Percentiles rank a stretch among this genome's conserved stretches.
Conservation (phyloP, 2,888 invertebrate genomes). For the Melolontha melolontha region DNA sequence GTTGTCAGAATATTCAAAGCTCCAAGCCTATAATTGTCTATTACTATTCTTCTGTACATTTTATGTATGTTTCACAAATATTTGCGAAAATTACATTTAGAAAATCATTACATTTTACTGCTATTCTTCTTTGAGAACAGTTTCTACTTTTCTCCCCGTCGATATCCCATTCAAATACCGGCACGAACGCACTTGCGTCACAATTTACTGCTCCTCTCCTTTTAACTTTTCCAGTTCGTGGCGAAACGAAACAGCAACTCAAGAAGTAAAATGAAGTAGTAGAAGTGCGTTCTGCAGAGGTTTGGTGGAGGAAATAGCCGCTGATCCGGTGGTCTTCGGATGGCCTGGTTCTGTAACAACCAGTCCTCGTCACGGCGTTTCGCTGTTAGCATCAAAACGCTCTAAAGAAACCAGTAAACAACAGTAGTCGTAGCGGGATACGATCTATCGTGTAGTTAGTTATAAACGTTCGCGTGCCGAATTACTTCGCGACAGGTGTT, state of each 20-base stretch:
- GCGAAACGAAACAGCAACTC: not conserved
- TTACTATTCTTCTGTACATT: too few relatives aligned
- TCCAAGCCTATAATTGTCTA: too few relatives aligned
- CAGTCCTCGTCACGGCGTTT: slow-evolving; percentile 47
- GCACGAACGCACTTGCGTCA: too few relatives aligned
- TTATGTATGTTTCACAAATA: too few relatives aligned
- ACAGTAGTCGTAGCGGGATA: not conserved
- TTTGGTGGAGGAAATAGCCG: slow-evolving; percentile 21
- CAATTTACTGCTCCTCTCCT: not conserved
- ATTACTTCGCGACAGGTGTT: slow-evolving; percentile 2
- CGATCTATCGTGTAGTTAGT: not conserved
- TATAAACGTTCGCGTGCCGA: slow-evolving; percentile 5
- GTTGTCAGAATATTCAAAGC: too few relatives aligned
- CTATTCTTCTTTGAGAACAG: too few relatives aligned
- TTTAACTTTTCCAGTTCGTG: not conserved
- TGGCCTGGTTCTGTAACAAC: slow-evolving; percentile 52
- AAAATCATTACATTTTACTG: too few relatives aligned
- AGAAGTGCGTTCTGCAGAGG: slow-evolving; percentile 33
- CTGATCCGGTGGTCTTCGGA: slow-evolving; percentile 47
- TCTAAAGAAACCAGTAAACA: not conserved
- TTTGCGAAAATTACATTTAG: too few relatives aligned
- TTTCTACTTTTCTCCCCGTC: too few relatives aligned
- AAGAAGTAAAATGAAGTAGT: slow-evolving; percentile 36
- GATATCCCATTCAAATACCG: too few relatives aligned
- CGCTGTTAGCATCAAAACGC: slow-evolving; percentile 25